Evolutionary conservation across 2,888 invertebrate species (phyloP).

Genomic region (Liposcelis brunnea): DNA sequence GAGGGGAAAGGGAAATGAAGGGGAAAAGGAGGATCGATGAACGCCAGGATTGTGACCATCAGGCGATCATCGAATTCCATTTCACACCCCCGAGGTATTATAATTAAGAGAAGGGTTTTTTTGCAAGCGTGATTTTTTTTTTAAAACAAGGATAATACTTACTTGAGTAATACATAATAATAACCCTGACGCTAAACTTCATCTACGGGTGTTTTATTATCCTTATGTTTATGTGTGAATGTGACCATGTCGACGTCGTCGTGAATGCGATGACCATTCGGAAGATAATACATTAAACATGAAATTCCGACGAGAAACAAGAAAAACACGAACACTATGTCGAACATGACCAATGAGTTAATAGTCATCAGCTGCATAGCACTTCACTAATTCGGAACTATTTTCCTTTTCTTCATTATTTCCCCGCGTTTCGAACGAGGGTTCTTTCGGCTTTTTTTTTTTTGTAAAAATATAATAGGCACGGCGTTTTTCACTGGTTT

Average conservation of each 20-base stretch:
- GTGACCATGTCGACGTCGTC: conserved; percentile 3
- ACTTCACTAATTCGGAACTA: conserved; percentile 3
- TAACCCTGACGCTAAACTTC: conserved; percentile 3
- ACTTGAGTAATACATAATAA: neutral
- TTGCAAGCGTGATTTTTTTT: too few relatives aligned
- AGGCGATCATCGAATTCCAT: too few relatives aligned
- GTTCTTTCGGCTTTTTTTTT: too few relatives aligned
- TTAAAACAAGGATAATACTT: neutral
- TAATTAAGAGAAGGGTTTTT: too few relatives aligned
- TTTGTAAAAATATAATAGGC: too few relatives aligned
- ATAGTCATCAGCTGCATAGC: conserved; percentile 67
- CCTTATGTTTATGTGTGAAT: neutral
- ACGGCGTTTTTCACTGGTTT: too few relatives aligned
- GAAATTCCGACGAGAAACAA: conserved; percentile 69
- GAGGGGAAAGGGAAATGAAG: too few relatives aligned
- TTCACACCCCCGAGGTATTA: too few relatives aligned
- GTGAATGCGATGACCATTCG: conserved; percentile 27
- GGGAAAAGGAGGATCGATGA: too few relatives aligned
- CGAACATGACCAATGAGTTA: conserved; percentile 76
- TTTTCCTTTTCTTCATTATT: too few relatives aligned
- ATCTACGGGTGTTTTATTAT: conserved; percentile 4
- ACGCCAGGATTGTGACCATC: too few relatives aligned
- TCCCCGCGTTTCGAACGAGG: too few relatives aligned
- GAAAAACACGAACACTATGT: conserved; percentile 74
- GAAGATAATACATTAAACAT: conserved; percentile 66